These are phyloP conservation scores for Arenicola marina DNA, from an alignment of 2,888 invertebrate species.

Conservation along the genomic window DNA sequence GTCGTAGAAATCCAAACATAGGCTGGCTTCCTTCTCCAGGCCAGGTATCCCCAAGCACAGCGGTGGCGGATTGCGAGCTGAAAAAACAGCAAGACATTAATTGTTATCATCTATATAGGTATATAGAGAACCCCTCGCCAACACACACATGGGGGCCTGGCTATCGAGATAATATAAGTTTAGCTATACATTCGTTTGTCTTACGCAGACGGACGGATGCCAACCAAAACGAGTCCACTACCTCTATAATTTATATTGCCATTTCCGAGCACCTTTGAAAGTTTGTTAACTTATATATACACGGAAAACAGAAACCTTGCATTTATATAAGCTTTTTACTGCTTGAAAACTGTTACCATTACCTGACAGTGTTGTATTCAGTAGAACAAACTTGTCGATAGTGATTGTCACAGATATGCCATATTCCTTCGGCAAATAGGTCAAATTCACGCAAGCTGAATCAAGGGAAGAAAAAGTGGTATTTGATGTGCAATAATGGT, in stretches of 20 bases:
- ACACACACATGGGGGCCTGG: background rate
- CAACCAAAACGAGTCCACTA: too few relatives aligned
- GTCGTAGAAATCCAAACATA: constrained; percentile 56
- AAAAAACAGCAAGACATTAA: constrained; percentile 26
- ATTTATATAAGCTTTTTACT: background rate
- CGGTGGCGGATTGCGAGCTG: constrained; percentile 60
- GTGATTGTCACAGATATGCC: constrained; percentile 56
- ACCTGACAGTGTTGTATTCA: constrained; percentile 56
- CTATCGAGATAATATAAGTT: background rate
- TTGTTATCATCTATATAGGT: background rate
- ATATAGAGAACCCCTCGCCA: too few relatives aligned
- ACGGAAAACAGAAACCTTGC: background rate
- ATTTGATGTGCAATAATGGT: too few relatives aligned
- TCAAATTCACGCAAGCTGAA: constrained; percentile 59
- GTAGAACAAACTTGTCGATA: constrained; percentile 50
- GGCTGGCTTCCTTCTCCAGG: constrained; percentile 53
- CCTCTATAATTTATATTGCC: too few relatives aligned
- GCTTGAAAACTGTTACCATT: too few relatives aligned
- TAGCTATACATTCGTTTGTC: background rate
- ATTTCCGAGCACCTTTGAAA: too few relatives aligned
- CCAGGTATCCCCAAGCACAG: constrained; percentile 59
- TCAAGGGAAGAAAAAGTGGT: background rate
- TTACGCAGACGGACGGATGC: too few relatives aligned
- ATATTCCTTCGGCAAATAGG: constrained; percentile 57
- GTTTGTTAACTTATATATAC: background rate